Base-by-base conservation (phyloP, 2,888 invertebrate genomes). In the Limnephilus rhombicus region DNA sequence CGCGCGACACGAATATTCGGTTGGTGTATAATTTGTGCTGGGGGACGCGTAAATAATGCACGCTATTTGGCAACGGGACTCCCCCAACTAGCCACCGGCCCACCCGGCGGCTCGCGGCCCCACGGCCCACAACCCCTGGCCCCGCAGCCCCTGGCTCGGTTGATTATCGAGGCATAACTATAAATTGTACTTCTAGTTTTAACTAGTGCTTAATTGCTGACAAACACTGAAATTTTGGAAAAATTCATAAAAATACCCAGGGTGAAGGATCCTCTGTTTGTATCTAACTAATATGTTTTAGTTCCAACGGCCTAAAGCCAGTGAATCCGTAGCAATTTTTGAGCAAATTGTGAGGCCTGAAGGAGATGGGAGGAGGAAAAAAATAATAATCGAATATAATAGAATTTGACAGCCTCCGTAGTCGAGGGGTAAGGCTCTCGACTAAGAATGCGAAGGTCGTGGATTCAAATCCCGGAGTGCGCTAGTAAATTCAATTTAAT, bases 1-100 rank as follows among this genome's bases (percentile, higher is more conserved):
- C 85, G 91, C 85, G 90, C 91, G 91, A 90, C 87, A 92, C 89
- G 85, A 92, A 91, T 90, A 90, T 92, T 90, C 81, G 49, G 92
- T n/a, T 37, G 68, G 90, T 90, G 86, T 90, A 92, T 92, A 92
- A 92, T 92, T 92, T 92, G 92, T 90, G 37, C 31, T 68, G 90
- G 81, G 68, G 90, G 90, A 86, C 92, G 80, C 91, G 80, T 92
- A 81, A 90, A 92, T 92, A 90, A 92, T 92, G 92, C 91, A 91
- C 37, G 45, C 82, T 82, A 89, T 92, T 92, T 92, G 92, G 91
- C 89, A 91, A 89, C 31, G 88, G 80, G 34, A 80, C 87, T 37
- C 68, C 68, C 87, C 87, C 80, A n/a, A 37, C 18, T 37, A 34
- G 37, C 41, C 18, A 24, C 24, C 34, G 15, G 18, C 85, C 85